A percentile compares a stretch with the other conserved stretches of the same genome.
These are phyloP conservation scores for Parelbella ahira DNA, from an alignment of 2,888 invertebrate species.

Conservation along the genomic window DNA sequence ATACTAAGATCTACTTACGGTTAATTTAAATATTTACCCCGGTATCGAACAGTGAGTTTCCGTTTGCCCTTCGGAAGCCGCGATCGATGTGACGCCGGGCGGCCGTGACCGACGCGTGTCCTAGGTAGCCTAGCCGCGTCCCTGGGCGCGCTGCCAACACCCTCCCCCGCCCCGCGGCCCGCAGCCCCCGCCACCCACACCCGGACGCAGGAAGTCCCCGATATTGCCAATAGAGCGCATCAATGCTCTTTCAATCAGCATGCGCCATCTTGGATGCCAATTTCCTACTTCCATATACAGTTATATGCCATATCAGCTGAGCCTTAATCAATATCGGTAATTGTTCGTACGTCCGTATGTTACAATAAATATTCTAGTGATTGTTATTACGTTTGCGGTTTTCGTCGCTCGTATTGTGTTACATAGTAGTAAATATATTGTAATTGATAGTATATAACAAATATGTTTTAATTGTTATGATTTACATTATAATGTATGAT, in stretches of 20 bases:
- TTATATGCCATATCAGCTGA: no score
- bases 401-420: no score
- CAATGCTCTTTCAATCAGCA: conserved; percentile 39
- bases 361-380: no score
- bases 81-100: conserved; percentile 28
- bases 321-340: no score
- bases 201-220: conserved; percentile 52
- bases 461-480: no score
- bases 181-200: conserved; percentile 33
- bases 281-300: conserved; percentile 4
- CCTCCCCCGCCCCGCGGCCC: conserved; percentile 42
- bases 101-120: conserved; percentile 59
- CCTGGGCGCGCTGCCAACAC: conserved; percentile 65
- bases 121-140: conserved; percentile 64
- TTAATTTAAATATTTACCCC: background rate
- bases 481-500: no score
- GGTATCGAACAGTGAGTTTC: conserved; percentile 10
- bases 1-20: no score
- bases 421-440: no score
- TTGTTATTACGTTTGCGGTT: no score
- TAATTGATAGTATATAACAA: no score
- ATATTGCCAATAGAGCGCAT: conserved; percentile 51
- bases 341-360: no score
- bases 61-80: conserved; percentile 17
- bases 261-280: conserved; percentile 13